Conservation (phyloP, 2,888 invertebrate species). For the Thereva unica region DNA sequence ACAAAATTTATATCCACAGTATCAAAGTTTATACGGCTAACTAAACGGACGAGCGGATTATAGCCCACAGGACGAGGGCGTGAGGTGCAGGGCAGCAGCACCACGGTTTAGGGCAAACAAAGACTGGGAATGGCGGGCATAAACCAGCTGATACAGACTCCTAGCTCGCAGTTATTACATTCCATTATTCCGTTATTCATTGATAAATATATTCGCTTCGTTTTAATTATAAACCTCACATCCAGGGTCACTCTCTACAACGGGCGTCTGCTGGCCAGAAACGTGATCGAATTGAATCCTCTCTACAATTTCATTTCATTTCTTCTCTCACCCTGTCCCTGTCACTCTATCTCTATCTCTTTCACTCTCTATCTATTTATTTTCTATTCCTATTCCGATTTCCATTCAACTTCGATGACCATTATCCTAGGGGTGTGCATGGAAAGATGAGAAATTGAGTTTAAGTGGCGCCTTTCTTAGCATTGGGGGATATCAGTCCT, state of each 20-base stretch:
- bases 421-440: conserved; percentile 20
- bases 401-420: conserved; percentile 33
- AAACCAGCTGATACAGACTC: not conserved
- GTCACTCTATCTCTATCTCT: too few relatives aligned
- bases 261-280: not conserved
- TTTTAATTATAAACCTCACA: conserved; percentile 23
- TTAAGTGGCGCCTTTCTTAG: conserved; percentile 30
- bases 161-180: conserved; percentile 20
- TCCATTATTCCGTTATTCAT: conserved; percentile 30
- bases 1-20: too few relatives aligned
- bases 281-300: not conserved
- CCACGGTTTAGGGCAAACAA: not conserved
- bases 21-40: too few relatives aligned
- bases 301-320: too few relatives aligned
- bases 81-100: too few relatives aligned
- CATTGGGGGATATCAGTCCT: conserved; percentile 8
- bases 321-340: too few relatives aligned
- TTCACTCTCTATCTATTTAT: too few relatives aligned
- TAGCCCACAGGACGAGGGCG: too few relatives aligned
- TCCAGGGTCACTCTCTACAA: not conserved
- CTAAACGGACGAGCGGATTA: too few relatives aligned
- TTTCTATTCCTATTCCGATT: conserved; percentile 14
- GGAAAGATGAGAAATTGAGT: conserved; percentile 34
- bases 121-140: not conserved
- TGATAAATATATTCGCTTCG: conserved; percentile 30